Conservation (phyloP, 2,888 invertebrate species). For the Acrobasis repandana region DNA sequence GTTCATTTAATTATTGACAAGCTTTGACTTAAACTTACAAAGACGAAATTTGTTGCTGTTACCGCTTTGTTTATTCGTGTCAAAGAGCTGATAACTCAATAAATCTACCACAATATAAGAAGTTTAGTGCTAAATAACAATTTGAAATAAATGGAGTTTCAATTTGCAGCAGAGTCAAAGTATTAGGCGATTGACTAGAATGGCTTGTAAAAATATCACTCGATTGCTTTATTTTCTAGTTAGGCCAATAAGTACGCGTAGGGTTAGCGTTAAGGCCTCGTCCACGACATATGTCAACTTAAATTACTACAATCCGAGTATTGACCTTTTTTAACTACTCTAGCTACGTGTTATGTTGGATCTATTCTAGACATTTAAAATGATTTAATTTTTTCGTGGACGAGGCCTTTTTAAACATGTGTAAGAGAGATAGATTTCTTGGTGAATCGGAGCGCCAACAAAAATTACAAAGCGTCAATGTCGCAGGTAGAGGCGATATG, state of each 20-base stretch:
- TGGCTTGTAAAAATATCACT: neutral
- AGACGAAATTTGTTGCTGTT: too few species aligned
- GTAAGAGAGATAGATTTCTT: constrained; percentile 18
- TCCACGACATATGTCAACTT: constrained; percentile 20
- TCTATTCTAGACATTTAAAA: neutral
- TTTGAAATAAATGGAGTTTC: neutral
- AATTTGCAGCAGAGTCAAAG: neutral
- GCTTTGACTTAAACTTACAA: neutral
- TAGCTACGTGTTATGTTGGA: neutral
- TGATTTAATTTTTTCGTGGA: neutral
- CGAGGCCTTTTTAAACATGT: neutral
- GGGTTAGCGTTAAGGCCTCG: constrained; percentile 28
- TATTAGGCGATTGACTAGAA: constrained; percentile 9
- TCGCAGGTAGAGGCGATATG: constrained; percentile 57
- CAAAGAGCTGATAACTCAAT: too few species aligned
- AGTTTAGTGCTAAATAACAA: constrained; percentile 1
- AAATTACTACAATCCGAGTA: neutral
- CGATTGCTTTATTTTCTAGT: constrained; percentile 1
- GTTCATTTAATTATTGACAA: neutral
- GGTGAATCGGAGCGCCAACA: constrained; percentile 46
- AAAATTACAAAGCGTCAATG: constrained; percentile 50
- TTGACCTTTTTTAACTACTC: neutral
- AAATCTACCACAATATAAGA: neutral
- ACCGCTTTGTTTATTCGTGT: too few species aligned
- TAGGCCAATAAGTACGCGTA: constrained; percentile 20